Conservation (phyloP, 1,140 invertebrate species). For the Ceratina japonica region DNA sequence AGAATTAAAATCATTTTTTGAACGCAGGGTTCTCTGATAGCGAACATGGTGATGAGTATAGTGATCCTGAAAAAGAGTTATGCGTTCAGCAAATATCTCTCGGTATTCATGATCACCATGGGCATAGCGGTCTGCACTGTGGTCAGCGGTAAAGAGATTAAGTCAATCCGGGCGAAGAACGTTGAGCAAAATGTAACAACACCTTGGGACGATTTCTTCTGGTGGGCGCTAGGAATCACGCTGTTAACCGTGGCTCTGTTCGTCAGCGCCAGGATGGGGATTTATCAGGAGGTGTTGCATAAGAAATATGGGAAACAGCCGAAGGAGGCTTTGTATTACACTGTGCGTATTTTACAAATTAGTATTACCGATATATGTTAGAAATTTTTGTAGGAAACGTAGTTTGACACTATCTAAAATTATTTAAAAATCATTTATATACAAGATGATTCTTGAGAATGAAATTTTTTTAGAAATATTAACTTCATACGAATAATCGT, state of each 20-base stretch:
- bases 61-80: constrained; percentile 94
- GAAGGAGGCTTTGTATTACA: constrained; percentile 96
- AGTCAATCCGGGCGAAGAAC: constrained; percentile 64
- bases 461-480: too few relatives aligned
- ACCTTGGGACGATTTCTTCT: constrained; percentile 84
- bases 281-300: constrained; percentile 96
- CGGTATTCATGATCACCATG: constrained; percentile 94
- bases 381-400: not conserved
- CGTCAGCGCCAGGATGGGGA: constrained; percentile 96
- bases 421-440: too few relatives aligned
- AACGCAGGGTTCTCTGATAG: constrained; percentile 93
- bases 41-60: constrained; percentile 97
- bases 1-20: not conserved
- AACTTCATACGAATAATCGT: too few relatives aligned
- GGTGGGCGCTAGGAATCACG: constrained; percentile 91
- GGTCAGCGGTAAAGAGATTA: constrained; percentile 88
- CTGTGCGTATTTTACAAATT: constrained; percentile 75
- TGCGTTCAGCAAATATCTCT: constrained; percentile 91
- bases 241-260: constrained; percentile 94
- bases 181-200: constrained; percentile 64
- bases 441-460: too few relatives aligned
- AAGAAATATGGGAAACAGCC: constrained; percentile 95
- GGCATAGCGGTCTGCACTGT: constrained; percentile 96
- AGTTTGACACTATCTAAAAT: not conserved
- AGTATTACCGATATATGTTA: not conserved